Conservation (phyloP, 2,797 vertebrate genomes). For the Pipistrellus kuhlii region DNA sequence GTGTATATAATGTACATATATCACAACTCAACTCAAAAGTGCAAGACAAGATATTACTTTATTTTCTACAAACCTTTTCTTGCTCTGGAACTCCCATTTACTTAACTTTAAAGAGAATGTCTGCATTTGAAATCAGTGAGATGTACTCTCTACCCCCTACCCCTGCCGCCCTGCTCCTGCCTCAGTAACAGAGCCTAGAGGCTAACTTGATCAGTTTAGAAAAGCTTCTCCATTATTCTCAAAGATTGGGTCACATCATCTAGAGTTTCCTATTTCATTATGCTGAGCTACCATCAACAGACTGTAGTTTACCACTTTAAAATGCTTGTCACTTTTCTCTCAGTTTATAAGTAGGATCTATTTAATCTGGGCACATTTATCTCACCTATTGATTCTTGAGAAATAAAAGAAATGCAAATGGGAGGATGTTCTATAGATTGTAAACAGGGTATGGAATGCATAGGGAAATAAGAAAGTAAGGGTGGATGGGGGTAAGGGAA, state of each 20-base stretch:
- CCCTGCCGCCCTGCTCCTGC: too few species aligned
- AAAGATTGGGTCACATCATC: neutral
- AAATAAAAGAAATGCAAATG: conserved; percentile 30
- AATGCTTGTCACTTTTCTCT: neutral
- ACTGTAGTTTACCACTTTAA: neutral
- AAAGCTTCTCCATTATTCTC: neutral
- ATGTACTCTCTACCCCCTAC: neutral
- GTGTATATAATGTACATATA: neutral
- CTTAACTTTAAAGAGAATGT: neutral
- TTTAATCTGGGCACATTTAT: conserved; percentile 28
- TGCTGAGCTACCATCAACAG: neutral
- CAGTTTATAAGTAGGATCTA: conserved; percentile 1
- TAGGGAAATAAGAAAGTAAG: neutral
- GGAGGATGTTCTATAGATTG: neutral
- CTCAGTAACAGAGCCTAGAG: neutral
- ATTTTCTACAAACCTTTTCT: neutral
- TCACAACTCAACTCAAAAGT: neutral
- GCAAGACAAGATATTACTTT: neutral
- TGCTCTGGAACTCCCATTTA: conserved; percentile 16
- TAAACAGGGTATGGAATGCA: neutral
- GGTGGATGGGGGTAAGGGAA: too few species aligned
- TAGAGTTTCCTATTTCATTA: neutral
- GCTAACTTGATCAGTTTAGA: neutral
- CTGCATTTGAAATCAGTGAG: neutral
- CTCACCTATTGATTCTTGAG: conserved; percentile 45